A percentile compares a stretch with the other conserved stretches of the same genome.
phyloP scores from a whole-genome alignment of 2,113 vertebrate genomes.

The Casuarius casuarius region DNA sequence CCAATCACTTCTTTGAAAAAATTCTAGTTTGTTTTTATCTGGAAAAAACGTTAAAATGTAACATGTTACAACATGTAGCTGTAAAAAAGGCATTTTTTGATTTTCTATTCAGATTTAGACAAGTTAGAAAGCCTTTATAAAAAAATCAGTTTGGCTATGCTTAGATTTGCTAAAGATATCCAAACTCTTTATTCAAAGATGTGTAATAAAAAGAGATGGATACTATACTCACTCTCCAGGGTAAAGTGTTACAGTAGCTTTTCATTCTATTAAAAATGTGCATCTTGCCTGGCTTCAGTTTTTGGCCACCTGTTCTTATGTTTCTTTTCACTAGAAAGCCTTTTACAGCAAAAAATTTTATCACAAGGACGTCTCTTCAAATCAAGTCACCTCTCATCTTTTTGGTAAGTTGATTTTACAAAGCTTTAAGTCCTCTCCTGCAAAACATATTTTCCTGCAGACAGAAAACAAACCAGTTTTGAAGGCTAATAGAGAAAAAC shows the following conservation, averaged over 20 bases:
- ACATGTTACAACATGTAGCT: neutral
- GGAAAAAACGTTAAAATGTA: neutral
- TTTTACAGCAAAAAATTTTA: neutral
- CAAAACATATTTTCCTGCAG: conserved; percentile 1
- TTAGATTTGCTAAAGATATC: neutral
- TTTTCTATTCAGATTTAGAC: neutral
- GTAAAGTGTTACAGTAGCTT: neutral
- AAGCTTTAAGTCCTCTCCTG: neutral
- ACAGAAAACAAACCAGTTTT: conserved; percentile 23
- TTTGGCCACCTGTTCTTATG: neutral
- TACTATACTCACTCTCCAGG: neutral
- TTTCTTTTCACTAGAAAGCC: neutral
- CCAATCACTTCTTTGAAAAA: neutral
- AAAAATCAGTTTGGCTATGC: neutral
- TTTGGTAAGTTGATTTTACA: neutral
- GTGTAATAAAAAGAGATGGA: neutral
- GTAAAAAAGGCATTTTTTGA: neutral
- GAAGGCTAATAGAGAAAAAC: neutral
- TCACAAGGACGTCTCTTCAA: neutral
- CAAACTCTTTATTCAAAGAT: neutral
- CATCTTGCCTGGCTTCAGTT: neutral
- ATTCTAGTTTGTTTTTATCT: neutral
- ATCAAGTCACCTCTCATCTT: conserved; percentile 11
- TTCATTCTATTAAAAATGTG: neutral
- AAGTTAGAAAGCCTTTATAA: neutral